A percentile compares a stretch with the other conserved stretches of the same genome.
Evolutionary conservation across 2,113 vertebrate species (phyloP).

Genomic region (Mus musculus): DNA sequence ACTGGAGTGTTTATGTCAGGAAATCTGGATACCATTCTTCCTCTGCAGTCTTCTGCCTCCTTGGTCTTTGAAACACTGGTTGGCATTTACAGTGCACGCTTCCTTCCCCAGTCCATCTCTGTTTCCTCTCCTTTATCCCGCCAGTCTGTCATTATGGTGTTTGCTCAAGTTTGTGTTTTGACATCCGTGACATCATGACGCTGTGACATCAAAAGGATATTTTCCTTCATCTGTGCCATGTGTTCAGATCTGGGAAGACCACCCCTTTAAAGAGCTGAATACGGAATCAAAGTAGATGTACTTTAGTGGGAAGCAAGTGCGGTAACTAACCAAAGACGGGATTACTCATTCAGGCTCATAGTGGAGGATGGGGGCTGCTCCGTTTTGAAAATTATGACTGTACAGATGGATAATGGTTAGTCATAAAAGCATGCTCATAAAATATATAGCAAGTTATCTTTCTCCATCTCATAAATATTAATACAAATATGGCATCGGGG

Average conservation of each 20-base stretch:
- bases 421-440: slow-evolving; percentile 49
- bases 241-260: background rate
- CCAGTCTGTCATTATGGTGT: background rate
- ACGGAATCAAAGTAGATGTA: background rate
- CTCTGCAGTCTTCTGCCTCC: background rate
- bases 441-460: slow-evolving; percentile 57
- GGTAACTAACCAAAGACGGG: background rate
- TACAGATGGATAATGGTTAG: slow-evolving; percentile 68
- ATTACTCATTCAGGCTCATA: background rate
- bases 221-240: background rate
- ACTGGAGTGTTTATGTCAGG: background rate
- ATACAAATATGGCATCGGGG: slow-evolving; percentile 56
- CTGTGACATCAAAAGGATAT: background rate
- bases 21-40: background rate
- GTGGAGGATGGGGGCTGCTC: background rate
- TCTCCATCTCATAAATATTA: slow-evolving; percentile 68
- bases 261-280: slow-evolving; percentile 15
- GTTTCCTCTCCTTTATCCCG: background rate
- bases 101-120: background rate
- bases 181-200: background rate
- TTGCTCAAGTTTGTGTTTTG: background rate
- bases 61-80: background rate
- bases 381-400: slow-evolving; percentile 54
- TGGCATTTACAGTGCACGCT: no score
- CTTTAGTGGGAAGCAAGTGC: slow-evolving; percentile 41